phyloP scores from a whole-genome alignment of 2,113 vertebrate genomes.

The Rhinolophus ferrumequinum region DNA sequence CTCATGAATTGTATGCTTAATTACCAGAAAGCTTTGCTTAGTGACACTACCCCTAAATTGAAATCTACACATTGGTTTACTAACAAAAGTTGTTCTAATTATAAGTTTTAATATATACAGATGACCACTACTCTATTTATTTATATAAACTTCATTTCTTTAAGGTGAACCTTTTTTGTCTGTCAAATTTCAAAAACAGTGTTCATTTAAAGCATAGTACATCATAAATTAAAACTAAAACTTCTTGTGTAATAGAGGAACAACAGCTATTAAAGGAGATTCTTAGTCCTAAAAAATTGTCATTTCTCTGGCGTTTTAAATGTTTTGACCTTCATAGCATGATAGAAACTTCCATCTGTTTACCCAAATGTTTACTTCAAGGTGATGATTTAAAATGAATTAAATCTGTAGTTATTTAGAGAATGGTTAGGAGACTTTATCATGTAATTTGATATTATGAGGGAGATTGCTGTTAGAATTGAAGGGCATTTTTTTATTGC shows the following conservation, averaged over 20 bases:
- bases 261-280: neutral
- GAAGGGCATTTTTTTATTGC: neutral
- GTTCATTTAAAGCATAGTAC: neutral
- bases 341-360: neutral
- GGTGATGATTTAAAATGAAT: neutral
- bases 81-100: neutral
- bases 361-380: constrained; percentile 30
- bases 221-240: constrained; percentile 2
- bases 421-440: neutral
- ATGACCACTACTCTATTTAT: neutral
- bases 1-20: neutral
- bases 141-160: neutral
- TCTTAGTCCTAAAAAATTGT: neutral
- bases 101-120: neutral
- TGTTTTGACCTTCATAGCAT: neutral
- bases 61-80: neutral
- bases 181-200: neutral
- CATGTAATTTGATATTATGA: neutral
- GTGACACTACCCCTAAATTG: neutral
- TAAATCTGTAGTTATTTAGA: neutral
- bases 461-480: neutral
- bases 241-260: neutral
- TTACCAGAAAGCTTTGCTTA: neutral
- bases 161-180: neutral
- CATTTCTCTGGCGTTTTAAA: neutral